Percentiles rank a stretch among this genome's conserved stretches.
Evolutionary conservation across 2,113 vertebrate genomes (phyloP).

Genomic region (Herpetotheres cachinnans): DNA sequence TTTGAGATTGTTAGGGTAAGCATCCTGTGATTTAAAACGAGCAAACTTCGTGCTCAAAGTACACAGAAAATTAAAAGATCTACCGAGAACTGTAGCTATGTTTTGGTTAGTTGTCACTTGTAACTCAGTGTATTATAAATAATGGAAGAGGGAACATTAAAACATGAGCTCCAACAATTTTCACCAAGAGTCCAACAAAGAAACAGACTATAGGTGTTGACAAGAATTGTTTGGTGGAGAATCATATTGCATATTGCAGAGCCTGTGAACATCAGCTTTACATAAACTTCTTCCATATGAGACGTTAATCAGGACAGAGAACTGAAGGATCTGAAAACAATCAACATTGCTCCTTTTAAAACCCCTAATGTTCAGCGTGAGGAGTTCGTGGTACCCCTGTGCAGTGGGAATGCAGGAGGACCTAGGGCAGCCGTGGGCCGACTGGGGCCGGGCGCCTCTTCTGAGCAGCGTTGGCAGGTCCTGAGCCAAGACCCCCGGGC

Average conservation of each 20-base stretch:
- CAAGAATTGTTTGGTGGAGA: conserved; percentile 51
- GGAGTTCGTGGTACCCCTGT: not conserved
- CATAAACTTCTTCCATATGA: conserved; percentile 57
- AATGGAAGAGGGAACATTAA: conserved; percentile 25
- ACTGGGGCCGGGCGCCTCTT: not conserved
- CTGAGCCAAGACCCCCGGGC: not conserved
- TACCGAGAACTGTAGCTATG: not conserved
- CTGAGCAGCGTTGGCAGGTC: no score
- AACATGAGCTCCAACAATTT: conserved; percentile 33
- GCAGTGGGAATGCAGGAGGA: not conserved
- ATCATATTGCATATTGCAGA: conserved; percentile 33
- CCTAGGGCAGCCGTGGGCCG: not conserved
- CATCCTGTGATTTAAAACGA: conserved; percentile 33
- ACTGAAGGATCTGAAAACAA: conserved; percentile 43
- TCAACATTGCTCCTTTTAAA: not conserved
- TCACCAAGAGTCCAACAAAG: conserved; percentile 37
- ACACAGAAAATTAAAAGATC: conserved; percentile 9
- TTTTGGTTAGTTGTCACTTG: conserved; percentile 45
- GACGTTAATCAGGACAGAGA: conserved; percentile 13
- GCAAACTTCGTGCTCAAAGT: conserved; percentile 16
- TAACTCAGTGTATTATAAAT: conserved; percentile 39
- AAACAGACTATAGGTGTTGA: conserved; percentile 40
- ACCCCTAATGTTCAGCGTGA: not conserved
- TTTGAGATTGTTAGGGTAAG: conserved; percentile 29
- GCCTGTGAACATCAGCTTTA: conserved; percentile 50